These are phyloP conservation scores for Glaucopsyche alexis DNA, from an alignment of 2,888 invertebrate genomes.

Conservation along the genomic window DNA sequence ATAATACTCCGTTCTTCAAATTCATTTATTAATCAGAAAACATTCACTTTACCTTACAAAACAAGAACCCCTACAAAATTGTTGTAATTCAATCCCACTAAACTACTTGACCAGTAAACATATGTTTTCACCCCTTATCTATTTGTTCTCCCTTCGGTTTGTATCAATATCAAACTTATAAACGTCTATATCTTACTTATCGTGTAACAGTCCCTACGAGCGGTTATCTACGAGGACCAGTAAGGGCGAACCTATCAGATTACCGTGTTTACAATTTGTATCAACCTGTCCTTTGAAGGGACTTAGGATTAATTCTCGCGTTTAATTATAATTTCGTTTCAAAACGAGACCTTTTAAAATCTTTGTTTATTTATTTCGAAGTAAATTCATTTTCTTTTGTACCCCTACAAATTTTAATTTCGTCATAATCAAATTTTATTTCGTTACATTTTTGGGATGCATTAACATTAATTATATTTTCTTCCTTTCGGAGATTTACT, in stretches of 20 bases:
- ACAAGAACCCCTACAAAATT: not conserved
- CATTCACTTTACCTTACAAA: not conserved
- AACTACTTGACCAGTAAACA: slow-evolving; percentile 21
- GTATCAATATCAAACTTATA: slow-evolving; percentile 20
- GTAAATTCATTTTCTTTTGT: slow-evolving; percentile 26
- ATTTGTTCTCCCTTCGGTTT: slow-evolving; percentile 18
- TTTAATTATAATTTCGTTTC: slow-evolving; percentile 38
- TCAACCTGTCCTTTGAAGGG: slow-evolving; percentile 40
- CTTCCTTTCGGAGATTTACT: not conserved
- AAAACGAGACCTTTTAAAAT: slow-evolving; percentile 31
- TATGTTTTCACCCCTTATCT: slow-evolving; percentile 13
- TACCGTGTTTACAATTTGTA: slow-evolving; percentile 53
- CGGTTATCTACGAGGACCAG: slow-evolving; percentile 29
- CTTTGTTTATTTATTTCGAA: slow-evolving; percentile 27
- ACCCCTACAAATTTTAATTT: no score
- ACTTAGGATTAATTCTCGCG: slow-evolving; percentile 36
- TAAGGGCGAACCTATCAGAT: slow-evolving; percentile 45
- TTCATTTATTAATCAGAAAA: not conserved
- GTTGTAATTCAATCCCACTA: slow-evolving; percentile 3
- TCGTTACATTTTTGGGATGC: not conserved
- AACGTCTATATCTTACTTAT: slow-evolving; percentile 21
- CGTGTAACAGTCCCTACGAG: slow-evolving; percentile 9
- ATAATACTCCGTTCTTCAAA: no score
- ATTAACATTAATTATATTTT: not conserved
- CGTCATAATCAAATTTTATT: not conserved